These are phyloP conservation scores for Aptenodytes forsteri DNA, from an alignment of 2,113 vertebrate genomes.

Conservation along the genomic window DNA sequence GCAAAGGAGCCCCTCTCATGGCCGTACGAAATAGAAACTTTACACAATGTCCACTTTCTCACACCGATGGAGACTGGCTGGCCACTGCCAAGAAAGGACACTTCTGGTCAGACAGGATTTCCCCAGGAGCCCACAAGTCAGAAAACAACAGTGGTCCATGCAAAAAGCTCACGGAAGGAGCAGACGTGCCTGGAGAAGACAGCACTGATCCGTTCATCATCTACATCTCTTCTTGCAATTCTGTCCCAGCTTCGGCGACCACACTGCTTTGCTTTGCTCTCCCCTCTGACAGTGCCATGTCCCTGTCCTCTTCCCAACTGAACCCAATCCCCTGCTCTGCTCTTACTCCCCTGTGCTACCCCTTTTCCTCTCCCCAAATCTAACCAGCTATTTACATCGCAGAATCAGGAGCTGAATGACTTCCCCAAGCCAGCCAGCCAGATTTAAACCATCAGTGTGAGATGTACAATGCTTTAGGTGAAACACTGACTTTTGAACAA, in stretches of 20 bases:
- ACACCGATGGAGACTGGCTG: background rate
- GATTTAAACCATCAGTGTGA: background rate
- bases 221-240: background rate
- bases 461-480: background rate
- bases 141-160: accelerated
- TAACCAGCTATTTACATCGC: background rate
- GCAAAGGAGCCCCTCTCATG: background rate
- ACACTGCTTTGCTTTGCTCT: background rate
- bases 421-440: background rate
- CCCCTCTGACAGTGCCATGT: too few relatives aligned
- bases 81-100: background rate
- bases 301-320: background rate
- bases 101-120: background rate
- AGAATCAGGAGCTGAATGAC: background rate
- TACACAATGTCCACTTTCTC: background rate
- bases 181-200: background rate
- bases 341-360: background rate
- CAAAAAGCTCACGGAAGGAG: background rate
- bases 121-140: background rate
- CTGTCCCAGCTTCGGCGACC: background rate
- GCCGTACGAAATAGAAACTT: background rate
- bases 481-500: background rate
- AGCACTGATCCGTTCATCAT: background rate
- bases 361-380: background rate
- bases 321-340: background rate